Evolutionary conservation across 2,888 invertebrate genomes (phyloP), one percentile per base, ranked within the genome.

Genomic region (Pristionchus japonicus): DNA sequence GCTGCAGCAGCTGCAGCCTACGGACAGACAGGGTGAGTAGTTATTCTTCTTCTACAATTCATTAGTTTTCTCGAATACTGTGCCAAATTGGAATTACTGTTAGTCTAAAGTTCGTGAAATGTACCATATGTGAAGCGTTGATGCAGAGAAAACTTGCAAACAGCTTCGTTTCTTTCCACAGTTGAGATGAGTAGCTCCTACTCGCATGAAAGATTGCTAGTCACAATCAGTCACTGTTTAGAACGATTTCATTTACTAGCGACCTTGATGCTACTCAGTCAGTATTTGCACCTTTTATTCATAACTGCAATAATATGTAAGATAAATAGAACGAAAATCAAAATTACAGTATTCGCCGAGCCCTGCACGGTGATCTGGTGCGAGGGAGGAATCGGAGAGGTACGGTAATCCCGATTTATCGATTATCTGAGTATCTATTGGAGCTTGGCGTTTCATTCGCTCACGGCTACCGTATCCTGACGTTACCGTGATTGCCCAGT

Each of bases 361-460:
- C 57, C 61, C 2, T n/a, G 64, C 13, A 85, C 64, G 31, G 17
- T 85, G 0, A 43, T 85, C 40, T 85, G 85, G 85, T 27, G 43
- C 43, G 85, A 85, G 27, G 85, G 64, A 7, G 64, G 47, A 20
- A 64, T 85, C 43, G 85, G 85, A 85, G 85, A 85, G 85, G 85
- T 85, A 52, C 52, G 49, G 82, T 34, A 83, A 3, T 40, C n/a
- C 40, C 40, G 34, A 23, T 77, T n/a, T n/a, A 77, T 77, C 43
- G 43, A 7, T 43, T 40, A 34, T 37, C n/a, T 70, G 31, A 31
- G 31, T 31, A 17, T 1, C 11, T 61, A 61, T 27, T 23, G 61
- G 4, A 61, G 2, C 20, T n/a, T 1, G 61, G n/a, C n/a, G 9
- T 15, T 3, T 13, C 61, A n/a, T n/a, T n/a, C n/a, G n/a, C n/a